phyloP scores from a whole-genome alignment of 2,888 invertebrate species.

The Lasius fuliginosus region DNA sequence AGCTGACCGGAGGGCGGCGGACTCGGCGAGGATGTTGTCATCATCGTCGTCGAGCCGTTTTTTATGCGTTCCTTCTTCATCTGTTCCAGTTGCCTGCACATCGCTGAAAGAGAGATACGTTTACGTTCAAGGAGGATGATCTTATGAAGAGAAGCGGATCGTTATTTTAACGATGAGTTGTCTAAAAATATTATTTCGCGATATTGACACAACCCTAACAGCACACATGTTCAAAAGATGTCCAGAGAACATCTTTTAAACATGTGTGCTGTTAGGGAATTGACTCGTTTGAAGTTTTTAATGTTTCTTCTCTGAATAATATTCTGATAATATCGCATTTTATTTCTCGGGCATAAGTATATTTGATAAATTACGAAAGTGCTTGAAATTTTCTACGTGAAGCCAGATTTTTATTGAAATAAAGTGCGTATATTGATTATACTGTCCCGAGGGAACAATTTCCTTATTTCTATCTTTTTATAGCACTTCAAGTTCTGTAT shows the following conservation, averaged over 20 bases:
- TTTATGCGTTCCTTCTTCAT: slow-evolving; percentile 91
- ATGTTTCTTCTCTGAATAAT: background rate
- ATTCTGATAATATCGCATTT: background rate
- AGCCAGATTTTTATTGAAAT: background rate
- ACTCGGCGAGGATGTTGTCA: slow-evolving; percentile 81
- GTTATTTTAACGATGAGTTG: background rate
- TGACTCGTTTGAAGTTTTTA: background rate
- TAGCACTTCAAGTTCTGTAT: background rate
- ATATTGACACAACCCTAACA: background rate
- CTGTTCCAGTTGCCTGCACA: slow-evolving; percentile 91
- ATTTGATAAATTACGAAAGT: background rate
- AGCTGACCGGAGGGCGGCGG: slow-evolving; percentile 83
- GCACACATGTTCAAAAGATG: too few species aligned
- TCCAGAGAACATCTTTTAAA: too few species aligned
- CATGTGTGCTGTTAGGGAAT: background rate
- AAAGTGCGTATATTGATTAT: background rate
- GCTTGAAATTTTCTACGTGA: background rate
- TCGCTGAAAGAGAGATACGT: slow-evolving; percentile 87
- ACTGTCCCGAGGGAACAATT: background rate
- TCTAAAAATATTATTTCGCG: background rate
- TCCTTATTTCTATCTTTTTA: background rate
- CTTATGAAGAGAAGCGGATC: background rate
- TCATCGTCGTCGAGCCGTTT: slow-evolving; percentile 85
- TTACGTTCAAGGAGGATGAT: background rate
- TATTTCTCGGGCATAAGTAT: background rate